A percentile compares a stretch with the other conserved stretches of the same genome.
Evolutionary conservation across 2,888 invertebrate genomes (phyloP).

Genomic region (Calameuta filiformis): DNA sequence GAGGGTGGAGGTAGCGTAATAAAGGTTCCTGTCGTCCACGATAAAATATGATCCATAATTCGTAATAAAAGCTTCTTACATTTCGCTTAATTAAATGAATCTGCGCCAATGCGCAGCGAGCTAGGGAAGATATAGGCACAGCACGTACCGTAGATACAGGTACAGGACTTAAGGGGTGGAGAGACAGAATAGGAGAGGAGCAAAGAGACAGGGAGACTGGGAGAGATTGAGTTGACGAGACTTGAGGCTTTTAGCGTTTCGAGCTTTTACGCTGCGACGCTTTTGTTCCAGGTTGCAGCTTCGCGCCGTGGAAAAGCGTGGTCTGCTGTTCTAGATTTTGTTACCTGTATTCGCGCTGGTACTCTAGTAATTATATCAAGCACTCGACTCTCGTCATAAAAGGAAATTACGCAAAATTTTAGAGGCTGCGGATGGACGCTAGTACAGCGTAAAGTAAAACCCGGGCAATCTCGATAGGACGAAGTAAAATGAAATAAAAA

Average conservation of each 20-base stretch:
- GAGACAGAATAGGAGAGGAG: not conserved
- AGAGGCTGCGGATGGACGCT: slow-evolving; percentile 14
- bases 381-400: slow-evolving; percentile 26
- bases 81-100: slow-evolving; percentile 35
- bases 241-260: slow-evolving; percentile 47
- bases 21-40: slow-evolving; percentile 10
- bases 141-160: not conserved
- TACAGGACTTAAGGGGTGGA: not conserved
- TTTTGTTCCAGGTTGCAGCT: slow-evolving; percentile 28
- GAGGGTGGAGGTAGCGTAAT: not conserved
- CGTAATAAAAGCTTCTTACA: slow-evolving; percentile 39
- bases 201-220: not conserved
- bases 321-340: slow-evolving; percentile 37
- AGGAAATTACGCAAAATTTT: slow-evolving; percentile 35
- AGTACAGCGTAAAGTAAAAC: not conserved
- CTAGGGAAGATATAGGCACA: not conserved
- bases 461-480: not conserved
- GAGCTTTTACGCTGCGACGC: slow-evolving; percentile 40
- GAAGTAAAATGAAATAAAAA: not conserved
- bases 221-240: slow-evolving; percentile 3
- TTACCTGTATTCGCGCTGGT: slow-evolving; percentile 34
- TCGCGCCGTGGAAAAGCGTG: slow-evolving; percentile 21
- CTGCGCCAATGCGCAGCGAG: slow-evolving; percentile 3
- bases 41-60: slow-evolving; percentile 26
- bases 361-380: slow-evolving; percentile 42